Conservation (phyloP, 2,797 vertebrate genomes). For the Nyctalus aviator region DNA sequence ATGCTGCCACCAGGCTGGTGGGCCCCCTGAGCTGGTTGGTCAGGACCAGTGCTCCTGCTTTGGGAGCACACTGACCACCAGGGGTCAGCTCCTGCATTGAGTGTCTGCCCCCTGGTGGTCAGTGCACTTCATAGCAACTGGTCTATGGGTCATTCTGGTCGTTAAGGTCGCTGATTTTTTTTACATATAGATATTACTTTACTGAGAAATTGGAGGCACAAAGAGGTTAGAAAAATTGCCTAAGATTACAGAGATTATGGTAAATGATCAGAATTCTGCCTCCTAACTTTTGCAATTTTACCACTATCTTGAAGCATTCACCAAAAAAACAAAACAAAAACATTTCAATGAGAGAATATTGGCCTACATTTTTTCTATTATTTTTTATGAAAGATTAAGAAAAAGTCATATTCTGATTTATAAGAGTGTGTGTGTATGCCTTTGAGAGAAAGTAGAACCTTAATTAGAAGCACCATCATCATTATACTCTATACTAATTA, state of each 20-base stretch:
- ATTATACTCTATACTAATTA: not conserved
- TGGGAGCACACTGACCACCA: no score
- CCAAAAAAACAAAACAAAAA: conserved; percentile 16
- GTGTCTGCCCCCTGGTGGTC: no score
- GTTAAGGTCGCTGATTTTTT: no score
- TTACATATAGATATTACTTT: not conserved
- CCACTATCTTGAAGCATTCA: not conserved
- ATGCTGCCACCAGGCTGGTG: no score
- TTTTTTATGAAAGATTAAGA: not conserved
- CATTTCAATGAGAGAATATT: conserved; percentile 4
- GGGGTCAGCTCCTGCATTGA: no score
- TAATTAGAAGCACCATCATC: not conserved
- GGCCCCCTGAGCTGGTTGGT: no score
- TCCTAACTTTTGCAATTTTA: not conserved
- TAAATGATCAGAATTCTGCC: not conserved
- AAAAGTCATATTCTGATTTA: conserved; percentile 8
- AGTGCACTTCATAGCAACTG: no score
- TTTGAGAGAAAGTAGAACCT: not conserved
- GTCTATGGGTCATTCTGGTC: no score
- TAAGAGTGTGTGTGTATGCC: not conserved
- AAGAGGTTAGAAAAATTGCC: not conserved
- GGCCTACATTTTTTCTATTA: not conserved
- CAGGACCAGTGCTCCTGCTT: no score
- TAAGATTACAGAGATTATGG: not conserved
- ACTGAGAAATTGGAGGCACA: not conserved